Evolutionary conservation across 2,888 invertebrate species (phyloP).

Genomic region (Eupithecia exiguata): DNA sequence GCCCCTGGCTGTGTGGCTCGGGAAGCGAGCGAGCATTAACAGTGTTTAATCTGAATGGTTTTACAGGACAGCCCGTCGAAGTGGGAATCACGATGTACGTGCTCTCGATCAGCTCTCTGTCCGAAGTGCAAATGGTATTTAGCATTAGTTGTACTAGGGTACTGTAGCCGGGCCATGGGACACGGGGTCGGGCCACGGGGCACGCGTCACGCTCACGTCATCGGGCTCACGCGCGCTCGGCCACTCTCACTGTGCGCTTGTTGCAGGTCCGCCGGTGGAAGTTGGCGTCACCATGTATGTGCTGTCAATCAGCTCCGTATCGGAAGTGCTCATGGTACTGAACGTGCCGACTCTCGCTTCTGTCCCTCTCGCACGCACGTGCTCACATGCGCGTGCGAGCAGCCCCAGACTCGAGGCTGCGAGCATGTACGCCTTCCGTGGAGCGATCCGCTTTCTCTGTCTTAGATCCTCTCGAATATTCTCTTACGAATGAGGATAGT

Average conservation of each 20-base stretch:
- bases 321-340: slow-evolving; percentile 99
- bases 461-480: slow-evolving; percentile 50
- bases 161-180: slow-evolving; percentile 32
- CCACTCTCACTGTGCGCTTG: slow-evolving; percentile 88
- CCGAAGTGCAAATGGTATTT: slow-evolving; percentile 90
- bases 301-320: slow-evolving; percentile 99
- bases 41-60: slow-evolving; percentile 43
- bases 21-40: not conserved
- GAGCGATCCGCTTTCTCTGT: slow-evolving; percentile 55
- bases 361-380: slow-evolving; percentile 44
- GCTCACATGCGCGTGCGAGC: slow-evolving; percentile 51
- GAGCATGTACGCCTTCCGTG: slow-evolving; percentile 71
- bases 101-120: slow-evolving; percentile 92
- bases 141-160: slow-evolving; percentile 29
- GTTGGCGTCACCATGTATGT: slow-evolving; percentile 99
- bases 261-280: slow-evolving; percentile 98
- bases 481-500: slow-evolving; percentile 39
- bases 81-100: slow-evolving; percentile 94
- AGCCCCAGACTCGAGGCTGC: slow-evolving; percentile 82
- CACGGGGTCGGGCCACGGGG: slow-evolving; percentile 6
- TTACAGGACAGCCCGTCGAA: slow-evolving; percentile 90
- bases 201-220: slow-evolving; percentile 23
- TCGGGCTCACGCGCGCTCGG: slow-evolving; percentile 69
- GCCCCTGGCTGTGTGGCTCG: slow-evolving; percentile 3
- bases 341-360: slow-evolving; percentile 65